Conservation (phyloP, 92 coral and sea anemone species). For the Porites rus region DNA sequence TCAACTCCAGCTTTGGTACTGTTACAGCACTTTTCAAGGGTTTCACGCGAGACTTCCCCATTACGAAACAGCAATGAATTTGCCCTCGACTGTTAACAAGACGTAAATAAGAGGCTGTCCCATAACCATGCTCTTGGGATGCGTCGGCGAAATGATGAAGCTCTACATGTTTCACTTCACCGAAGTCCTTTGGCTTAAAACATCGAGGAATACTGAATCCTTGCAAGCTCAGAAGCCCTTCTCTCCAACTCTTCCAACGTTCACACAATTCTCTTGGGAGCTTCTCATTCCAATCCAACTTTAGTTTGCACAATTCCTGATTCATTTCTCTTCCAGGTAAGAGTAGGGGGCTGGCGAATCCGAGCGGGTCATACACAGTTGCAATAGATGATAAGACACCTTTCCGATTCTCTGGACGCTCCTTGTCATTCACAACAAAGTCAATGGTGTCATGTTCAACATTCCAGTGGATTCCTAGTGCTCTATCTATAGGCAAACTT, state of each 20-base stretch:
- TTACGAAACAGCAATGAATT: slow-evolving; percentile 31
- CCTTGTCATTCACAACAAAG: slow-evolving; percentile 30
- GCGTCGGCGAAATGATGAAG: slow-evolving; percentile 33
- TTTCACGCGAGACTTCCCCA: slow-evolving; percentile 72
- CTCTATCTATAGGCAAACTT: slow-evolving; percentile 63
- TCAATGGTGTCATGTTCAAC: slow-evolving; percentile 59
- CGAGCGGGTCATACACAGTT: slow-evolving; percentile 71
- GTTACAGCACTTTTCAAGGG: slow-evolving; percentile 61
- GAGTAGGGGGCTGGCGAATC: slow-evolving; percentile 72
- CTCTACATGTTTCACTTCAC: neutral
- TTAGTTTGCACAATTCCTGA: slow-evolving; percentile 69
- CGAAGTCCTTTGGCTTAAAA: neutral
- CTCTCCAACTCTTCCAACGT: neutral
- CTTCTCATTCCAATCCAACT: slow-evolving; percentile 66
- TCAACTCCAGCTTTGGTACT: slow-evolving; percentile 66
- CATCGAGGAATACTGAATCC: neutral
- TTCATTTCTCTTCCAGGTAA: slow-evolving; percentile 73
- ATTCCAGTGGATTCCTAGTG: slow-evolving; percentile 73
- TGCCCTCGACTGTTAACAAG: neutral
- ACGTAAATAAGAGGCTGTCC: slow-evolving; percentile 70
- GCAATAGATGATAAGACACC: slow-evolving; percentile 77
- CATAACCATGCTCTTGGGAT: slow-evolving; percentile 80
- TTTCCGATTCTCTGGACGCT: slow-evolving; percentile 69
- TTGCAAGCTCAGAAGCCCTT: neutral
- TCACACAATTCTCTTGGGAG: slow-evolving; percentile 53